Evolutionary conservation across 2,113 vertebrate species (phyloP), one percentile per base, ranked within the genome.

Genomic region (Megaleporinus macrocephalus): DNA sequence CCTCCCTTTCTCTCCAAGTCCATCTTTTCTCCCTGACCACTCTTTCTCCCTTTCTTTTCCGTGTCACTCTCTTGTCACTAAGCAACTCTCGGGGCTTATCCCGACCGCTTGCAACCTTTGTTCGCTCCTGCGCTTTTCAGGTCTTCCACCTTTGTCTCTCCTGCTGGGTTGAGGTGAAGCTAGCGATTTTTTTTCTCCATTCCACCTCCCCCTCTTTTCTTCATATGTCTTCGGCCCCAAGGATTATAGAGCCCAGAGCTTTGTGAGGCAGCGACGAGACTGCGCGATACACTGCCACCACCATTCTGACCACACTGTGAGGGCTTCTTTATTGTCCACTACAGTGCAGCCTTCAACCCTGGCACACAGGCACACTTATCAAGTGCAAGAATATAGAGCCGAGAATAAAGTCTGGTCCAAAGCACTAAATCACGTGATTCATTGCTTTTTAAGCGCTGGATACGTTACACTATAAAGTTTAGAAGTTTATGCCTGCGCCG

Each of bases 91-190:
- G 81, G 70, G 80, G 70, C 61, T 80, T 73, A 83, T 81, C 75
- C 57, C 33, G 78, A 66, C 53, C 41, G 62, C 73, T 80, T 22
- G 0, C 15, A 26, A 86, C 84, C 85, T 88, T 84, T 87, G 84
- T 88, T 88, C 86, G 83, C 41, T 63, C 65, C 71, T 10, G 61
- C 57, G 80, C 82, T 73, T 89, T 87, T 92, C 86, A 88, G 85
- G 84, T 88, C 71, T 27, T 74, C 66, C 62, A 89, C 88, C 87
- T 91, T 89, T 89, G 86, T 90, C 86, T 85, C 14, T 61, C 83
- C 84, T 18, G 71, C 76, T 81, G 80, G 78, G 78, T 72, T 68
- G 81, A 85, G 84, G 80, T 89, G 89, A 87, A 90, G 88, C 83
- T 79, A 81, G 84, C 79, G 80, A 84, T 85, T 92, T 91, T 89